A percentile compares a stretch with the other conserved stretches of the same genome.
Conservation (phyloP, 2,797 vertebrate genomes). For the Anguilla marmorata region DNA sequence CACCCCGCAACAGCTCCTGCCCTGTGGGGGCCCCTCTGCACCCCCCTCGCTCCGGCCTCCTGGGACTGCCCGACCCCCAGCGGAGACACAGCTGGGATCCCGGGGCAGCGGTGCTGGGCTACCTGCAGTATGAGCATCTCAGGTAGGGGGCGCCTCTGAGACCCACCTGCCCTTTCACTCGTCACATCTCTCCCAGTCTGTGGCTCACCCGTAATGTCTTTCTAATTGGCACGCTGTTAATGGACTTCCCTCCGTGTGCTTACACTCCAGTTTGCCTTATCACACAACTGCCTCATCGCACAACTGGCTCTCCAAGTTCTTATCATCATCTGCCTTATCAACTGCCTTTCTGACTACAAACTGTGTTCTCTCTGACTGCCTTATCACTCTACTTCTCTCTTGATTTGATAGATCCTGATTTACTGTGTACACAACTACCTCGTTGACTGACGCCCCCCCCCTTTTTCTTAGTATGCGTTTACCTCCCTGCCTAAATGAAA, state of each 20-base stretch:
- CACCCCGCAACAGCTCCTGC: background rate
- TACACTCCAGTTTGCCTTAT: background rate
- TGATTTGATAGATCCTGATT: background rate
- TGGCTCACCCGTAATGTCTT: background rate
- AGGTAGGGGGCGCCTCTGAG: slow-evolving; percentile 54
- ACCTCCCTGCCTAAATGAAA: background rate
- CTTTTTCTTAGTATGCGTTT: slow-evolving; percentile 2
- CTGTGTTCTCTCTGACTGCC: background rate
- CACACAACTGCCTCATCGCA: slow-evolving; percentile 9
- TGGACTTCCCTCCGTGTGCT: slow-evolving; percentile 10
- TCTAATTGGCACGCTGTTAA: background rate
- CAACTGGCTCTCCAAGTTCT: slow-evolving; percentile 15
- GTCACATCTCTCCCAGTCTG: background rate
- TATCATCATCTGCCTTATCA: background rate
- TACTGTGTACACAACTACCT: background rate
- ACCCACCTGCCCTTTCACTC: background rate
- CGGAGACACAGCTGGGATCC: slow-evolving; percentile 79
- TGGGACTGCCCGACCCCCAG: slow-evolving; percentile 49
- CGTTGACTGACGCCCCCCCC: background rate
- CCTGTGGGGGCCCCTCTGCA: slow-evolving; percentile 10
- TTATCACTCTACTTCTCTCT: slow-evolving; percentile 6
- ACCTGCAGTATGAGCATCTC: slow-evolving; percentile 48
- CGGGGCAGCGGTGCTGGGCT: slow-evolving; percentile 48
- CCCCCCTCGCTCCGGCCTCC: background rate
- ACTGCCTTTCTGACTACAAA: slow-evolving; percentile 5